These are phyloP conservation scores for Triplophysa yarkandensis DNA, from an alignment of 2,797 vertebrate genomes.

Conservation along the genomic window DNA sequence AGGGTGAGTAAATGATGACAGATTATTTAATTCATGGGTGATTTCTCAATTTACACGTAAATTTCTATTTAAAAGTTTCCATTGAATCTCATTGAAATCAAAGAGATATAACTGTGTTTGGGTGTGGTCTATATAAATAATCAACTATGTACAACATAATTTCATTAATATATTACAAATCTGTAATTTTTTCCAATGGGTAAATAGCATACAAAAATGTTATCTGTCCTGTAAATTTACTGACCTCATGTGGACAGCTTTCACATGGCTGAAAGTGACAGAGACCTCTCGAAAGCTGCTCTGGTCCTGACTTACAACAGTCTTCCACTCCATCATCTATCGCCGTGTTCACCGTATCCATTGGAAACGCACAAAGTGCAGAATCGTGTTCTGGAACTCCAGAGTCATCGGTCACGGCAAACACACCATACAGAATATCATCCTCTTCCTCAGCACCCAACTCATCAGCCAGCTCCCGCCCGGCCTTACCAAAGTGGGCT, in stretches of 20 bases:
- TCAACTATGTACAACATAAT: no score
- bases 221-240: not conserved
- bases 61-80: no score
- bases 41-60: no score
- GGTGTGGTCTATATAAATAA: no score
- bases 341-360: constrained; percentile 80
- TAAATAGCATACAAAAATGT: no score
- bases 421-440: constrained; percentile 85
- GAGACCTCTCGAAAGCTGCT: constrained; percentile 81
- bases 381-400: constrained; percentile 68
- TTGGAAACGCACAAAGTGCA: constrained; percentile 86
- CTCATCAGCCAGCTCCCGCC: constrained; percentile 73
- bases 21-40: no score
- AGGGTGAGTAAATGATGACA: no score
- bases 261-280: constrained; percentile 86
- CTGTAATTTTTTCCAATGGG: no score
- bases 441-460: constrained; percentile 70
- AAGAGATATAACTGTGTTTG: no score
- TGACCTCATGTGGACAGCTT: constrained; percentile 83
- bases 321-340: constrained; percentile 84
- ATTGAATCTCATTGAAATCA: no score
- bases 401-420: constrained; percentile 70
- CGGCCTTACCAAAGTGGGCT: constrained; percentile 77
- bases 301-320: constrained; percentile 81
- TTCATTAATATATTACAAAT: no score